Conservation (phyloP, 2,113 vertebrate species). For the Arvicanthis niloticus region DNA sequence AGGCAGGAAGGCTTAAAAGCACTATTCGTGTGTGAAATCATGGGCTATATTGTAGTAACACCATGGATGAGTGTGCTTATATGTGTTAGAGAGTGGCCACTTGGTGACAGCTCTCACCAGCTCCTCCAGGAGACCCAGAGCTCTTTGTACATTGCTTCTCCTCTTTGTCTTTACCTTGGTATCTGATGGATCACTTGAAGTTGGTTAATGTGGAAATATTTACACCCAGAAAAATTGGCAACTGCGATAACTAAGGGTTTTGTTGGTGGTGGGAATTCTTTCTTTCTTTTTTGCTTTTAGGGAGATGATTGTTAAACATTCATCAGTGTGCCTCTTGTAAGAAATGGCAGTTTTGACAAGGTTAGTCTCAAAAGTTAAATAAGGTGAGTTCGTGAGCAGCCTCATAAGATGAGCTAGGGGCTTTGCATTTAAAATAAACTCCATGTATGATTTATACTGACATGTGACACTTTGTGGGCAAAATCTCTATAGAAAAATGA, state of each 20-base stretch:
- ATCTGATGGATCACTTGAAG: neutral
- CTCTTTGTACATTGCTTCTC: neutral
- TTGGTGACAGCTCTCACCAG: neutral
- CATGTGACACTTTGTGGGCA: neutral
- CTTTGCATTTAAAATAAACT: constrained; percentile 45
- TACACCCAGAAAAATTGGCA: neutral
- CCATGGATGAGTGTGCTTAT: fast-evolving
- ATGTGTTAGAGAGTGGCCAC: neutral
- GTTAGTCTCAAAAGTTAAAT: constrained; percentile 46
- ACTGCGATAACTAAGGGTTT: neutral
- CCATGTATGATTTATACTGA: constrained; percentile 35
- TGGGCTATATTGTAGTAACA: neutral
- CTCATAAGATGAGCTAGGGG: neutral
- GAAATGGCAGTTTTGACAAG: constrained; percentile 42
- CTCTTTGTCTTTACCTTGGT: neutral
- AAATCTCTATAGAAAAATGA: constrained; percentile 34
- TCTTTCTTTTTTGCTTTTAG: neutral
- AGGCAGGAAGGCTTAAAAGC: neutral
- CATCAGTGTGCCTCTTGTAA: neutral
- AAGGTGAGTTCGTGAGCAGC: neutral
- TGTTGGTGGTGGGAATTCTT: neutral
- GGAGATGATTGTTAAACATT: neutral
- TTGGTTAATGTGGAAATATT: neutral
- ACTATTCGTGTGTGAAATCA: neutral
- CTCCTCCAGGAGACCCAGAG: neutral